phyloP scores from a whole-genome alignment of 30 jellyfish, hydroid and myxozoan species.

The Nemopilema nomurai region DNA sequence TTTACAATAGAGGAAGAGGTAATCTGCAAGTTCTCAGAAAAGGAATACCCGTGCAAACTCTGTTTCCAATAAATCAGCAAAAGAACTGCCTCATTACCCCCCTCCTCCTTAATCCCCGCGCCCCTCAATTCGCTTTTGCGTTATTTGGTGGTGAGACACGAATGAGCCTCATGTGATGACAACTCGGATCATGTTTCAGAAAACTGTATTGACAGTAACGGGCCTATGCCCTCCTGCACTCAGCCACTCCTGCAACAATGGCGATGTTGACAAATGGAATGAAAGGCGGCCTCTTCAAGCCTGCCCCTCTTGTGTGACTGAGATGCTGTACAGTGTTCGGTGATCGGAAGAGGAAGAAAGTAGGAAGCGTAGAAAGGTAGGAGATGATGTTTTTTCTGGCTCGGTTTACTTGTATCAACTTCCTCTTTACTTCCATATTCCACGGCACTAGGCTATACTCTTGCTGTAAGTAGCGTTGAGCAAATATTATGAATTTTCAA shows the following conservation, averaged over 20 bases:
- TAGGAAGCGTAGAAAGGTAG: slow-evolving; percentile 71
- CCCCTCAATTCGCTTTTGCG: neutral
- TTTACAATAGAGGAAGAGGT: no score
- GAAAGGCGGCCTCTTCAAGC: neutral
- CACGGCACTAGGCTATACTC: neutral
- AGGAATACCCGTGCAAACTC: no score
- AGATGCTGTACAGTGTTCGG: slow-evolving; percentile 1
- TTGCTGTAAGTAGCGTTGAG: neutral
- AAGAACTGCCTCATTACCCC: no score
- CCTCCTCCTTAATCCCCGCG: no score
- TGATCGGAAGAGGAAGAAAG: slow-evolving; percentile 71
- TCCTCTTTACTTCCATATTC: slow-evolving; percentile 70
- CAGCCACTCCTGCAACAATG: neutral
- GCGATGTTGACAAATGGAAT: neutral
- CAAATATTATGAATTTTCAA: neutral
- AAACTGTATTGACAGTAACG: neutral
- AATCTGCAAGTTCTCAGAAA: no score
- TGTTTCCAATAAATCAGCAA: no score
- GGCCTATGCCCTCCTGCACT: neutral
- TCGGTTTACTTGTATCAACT: slow-evolving; percentile 51
- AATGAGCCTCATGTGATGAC: neutral
- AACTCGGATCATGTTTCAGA: neutral
- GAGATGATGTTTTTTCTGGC: slow-evolving; percentile 36
- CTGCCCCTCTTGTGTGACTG: neutral
- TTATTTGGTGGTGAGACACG: neutral